Conservation (phyloP, 2,888 invertebrate species). For the Halictus ligatus region DNA sequence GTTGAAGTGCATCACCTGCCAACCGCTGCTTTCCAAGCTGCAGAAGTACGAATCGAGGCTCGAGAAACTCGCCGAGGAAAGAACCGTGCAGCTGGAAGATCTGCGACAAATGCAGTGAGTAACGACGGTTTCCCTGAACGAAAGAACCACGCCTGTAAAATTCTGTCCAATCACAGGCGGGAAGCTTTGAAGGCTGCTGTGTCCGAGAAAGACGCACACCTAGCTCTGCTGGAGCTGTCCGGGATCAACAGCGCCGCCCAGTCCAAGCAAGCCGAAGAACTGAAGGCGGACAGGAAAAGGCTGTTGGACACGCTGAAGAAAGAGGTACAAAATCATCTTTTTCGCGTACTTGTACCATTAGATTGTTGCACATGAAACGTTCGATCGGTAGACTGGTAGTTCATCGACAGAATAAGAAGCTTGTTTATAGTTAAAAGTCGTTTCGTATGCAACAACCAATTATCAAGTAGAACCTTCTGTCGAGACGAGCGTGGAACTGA, state of each 20-base stretch:
- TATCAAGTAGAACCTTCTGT: not conserved
- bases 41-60: slow-evolving; percentile 88
- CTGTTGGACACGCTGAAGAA: slow-evolving; percentile 90
- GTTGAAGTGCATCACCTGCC: slow-evolving; percentile 89
- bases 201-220: slow-evolving; percentile 94
- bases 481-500: not conserved
- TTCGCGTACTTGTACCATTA: not conserved
- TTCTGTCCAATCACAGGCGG: slow-evolving; percentile 86
- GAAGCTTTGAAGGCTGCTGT: slow-evolving; percentile 93
- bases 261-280: slow-evolving; percentile 88
- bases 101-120: slow-evolving; percentile 92
- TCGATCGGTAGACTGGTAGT: too few relatives aligned
- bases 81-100: slow-evolving; percentile 90
- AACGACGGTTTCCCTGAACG: not conserved
- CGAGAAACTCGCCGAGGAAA: slow-evolving; percentile 86
- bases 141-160: not conserved
- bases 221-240: slow-evolving; percentile 92
- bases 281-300: slow-evolving; percentile 89
- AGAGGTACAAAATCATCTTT: slow-evolving; percentile 82
- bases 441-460: too few relatives aligned
- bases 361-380: not conserved
- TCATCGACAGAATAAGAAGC: too few relatives aligned
- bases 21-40: slow-evolving; percentile 87
- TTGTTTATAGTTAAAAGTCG: too few relatives aligned
- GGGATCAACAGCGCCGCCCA: slow-evolving; percentile 88